A percentile compares a stretch with the other conserved stretches of the same genome.
phyloP scores from a whole-genome alignment of 2,113 vertebrate species.

The Oncorhynchus kisutch region DNA sequence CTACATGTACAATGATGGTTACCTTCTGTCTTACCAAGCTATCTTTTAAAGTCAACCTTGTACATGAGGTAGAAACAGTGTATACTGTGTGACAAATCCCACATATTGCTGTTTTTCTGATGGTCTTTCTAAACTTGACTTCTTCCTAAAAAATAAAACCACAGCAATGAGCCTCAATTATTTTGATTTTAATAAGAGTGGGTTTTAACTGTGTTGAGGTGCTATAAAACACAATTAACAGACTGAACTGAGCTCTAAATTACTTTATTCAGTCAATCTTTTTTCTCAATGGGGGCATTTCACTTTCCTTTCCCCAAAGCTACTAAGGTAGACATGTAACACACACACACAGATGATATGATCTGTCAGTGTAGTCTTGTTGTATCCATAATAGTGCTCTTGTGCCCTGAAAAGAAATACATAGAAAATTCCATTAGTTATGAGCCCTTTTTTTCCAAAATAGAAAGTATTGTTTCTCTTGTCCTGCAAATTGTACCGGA shows the following conservation, averaged over 20 bases:
- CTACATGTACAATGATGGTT: constrained; percentile 71
- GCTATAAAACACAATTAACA: too few relatives aligned
- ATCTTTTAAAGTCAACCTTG: constrained; percentile 29
- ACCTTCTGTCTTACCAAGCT: constrained; percentile 62
- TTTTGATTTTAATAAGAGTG: too few relatives aligned
- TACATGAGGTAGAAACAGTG: too few relatives aligned
- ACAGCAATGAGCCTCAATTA: too few relatives aligned
- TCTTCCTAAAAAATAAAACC: too few relatives aligned
- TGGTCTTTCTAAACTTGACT: too few relatives aligned
- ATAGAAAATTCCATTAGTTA: not conserved
- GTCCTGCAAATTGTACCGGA: not conserved
- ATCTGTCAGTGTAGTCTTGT: not conserved
- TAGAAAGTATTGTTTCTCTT: not conserved
- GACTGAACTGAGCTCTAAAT: too few relatives aligned
- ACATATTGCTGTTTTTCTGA: too few relatives aligned
- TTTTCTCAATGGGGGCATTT: too few relatives aligned
- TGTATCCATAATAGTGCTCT: not conserved
- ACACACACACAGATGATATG: constrained; percentile 2
- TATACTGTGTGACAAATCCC: too few relatives aligned
- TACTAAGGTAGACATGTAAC: not conserved
- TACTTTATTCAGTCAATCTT: too few relatives aligned
- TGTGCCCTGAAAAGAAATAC: not conserved
- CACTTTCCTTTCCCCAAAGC: not conserved
- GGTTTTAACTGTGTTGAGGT: too few relatives aligned
- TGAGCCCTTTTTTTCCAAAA: not conserved